Evolutionary conservation across 2,113 vertebrate genomes (phyloP), one percentile per base, ranked within the genome.

Genomic region (Xiphias gladius): DNA sequence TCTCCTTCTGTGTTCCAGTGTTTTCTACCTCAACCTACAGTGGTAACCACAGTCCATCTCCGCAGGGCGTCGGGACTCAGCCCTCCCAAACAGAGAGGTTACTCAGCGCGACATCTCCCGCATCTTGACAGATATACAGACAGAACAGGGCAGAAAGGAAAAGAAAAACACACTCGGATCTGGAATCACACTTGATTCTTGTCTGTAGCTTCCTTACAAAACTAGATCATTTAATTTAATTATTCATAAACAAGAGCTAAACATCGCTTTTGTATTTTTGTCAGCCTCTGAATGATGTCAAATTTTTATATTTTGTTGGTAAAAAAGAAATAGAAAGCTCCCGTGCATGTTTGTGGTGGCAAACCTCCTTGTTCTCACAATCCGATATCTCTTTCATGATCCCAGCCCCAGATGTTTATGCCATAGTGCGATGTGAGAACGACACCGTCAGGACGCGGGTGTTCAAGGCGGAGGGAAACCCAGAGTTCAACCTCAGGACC

Each of bases 401-500:
- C 28, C 24, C 90, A 96, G 95, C 91, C 73, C 94, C 95, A 39
- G 85, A 95, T 83, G 93, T 96, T 61, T 96, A 96, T 17, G 96
- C 93, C 14, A 54, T 94, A 1, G 87, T 96, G 32, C 91, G 91
- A 2, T 96, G 96, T 77, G 96, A 96, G 73, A 90, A 91, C 1
- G 43, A 92, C 67, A 74, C 80, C 46, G 70, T 96, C 35, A 91
- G 84, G 76, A 95, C 96, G 0, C 82, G n/a, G 0, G 89, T 95
- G 35, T 94, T 95, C 79, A 91, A 92, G 71, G 88, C 77, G 7
- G 85, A 93, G 14, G 85, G 87, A 72, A 95, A 88, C 86, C 96
- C 96, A 0, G 95, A 96, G 71, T 96, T 96, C 82, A 95, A 96
- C 89, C 84, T 94, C 37, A 94, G 95, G 66, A 78, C 91, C 24